Evolutionary conservation across 2,113 vertebrate genomes (phyloP).

Genomic region (Syngnathoides biaculeatus): DNA sequence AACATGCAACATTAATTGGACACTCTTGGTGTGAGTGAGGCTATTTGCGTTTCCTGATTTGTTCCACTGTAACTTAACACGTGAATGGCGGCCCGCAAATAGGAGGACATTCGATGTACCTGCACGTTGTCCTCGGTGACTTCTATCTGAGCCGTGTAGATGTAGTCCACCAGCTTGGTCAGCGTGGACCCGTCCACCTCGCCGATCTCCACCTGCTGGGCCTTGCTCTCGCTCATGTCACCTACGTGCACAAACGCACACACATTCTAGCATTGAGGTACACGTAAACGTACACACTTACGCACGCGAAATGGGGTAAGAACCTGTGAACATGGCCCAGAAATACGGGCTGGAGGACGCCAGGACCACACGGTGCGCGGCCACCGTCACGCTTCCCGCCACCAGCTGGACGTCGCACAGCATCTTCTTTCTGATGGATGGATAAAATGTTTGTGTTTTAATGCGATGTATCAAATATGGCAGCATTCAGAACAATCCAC

Average conservation of each 20-base stretch:
- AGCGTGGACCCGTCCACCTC: slow-evolving; percentile 88
- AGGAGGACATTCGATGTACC: slow-evolving; percentile 47
- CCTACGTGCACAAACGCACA: slow-evolving; percentile 74
- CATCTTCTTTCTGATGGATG: slow-evolving; percentile 81
- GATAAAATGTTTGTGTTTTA: neutral
- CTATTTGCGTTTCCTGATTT: too few species aligned
- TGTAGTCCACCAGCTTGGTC: slow-evolving; percentile 90
- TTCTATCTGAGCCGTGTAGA: slow-evolving; percentile 93
- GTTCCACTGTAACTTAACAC: too few species aligned
- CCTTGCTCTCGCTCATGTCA: slow-evolving; percentile 96
- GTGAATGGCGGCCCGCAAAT: neutral
- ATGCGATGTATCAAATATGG: neutral
- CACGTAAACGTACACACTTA: neutral
- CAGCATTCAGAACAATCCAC: neutral
- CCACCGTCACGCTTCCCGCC: slow-evolving; percentile 84
- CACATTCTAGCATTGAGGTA: neutral
- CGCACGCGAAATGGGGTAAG: neutral
- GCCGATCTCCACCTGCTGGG: slow-evolving; percentile 90
- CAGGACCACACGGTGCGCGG: slow-evolving; percentile 90
- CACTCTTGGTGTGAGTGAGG: too few species aligned
- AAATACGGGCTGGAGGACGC: slow-evolving; percentile 95
- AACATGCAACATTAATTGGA: too few species aligned
- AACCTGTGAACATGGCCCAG: slow-evolving; percentile 98
- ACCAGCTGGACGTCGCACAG: slow-evolving; percentile 95
- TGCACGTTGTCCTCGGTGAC: slow-evolving; percentile 95